Conservation (phyloP, 2,888 invertebrate genomes). For the Acanthosepion esculentum region DNA sequence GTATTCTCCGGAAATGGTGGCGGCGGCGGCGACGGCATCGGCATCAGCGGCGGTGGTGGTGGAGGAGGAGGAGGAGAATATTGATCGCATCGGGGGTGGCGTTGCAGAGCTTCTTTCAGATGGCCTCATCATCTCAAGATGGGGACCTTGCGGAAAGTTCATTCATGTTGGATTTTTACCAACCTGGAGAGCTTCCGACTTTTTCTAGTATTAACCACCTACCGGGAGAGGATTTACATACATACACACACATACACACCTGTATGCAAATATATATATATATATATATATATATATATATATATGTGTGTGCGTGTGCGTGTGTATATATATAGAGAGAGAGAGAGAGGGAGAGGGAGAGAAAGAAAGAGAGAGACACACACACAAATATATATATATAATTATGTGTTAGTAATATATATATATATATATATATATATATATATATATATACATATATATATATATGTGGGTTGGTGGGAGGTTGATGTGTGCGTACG, state of each 20-base stretch:
- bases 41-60: no score
- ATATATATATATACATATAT: no score
- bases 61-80: neutral
- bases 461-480: no score
- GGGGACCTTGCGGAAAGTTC: neutral
- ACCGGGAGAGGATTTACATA: neutral
- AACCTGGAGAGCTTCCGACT: neutral
- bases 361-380: no score
- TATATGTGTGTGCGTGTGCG: neutral
- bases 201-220: neutral
- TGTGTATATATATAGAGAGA: neutral
- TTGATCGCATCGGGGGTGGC: neutral
- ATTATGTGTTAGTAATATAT: no score
- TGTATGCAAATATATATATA: neutral
- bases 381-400: no score
- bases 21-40: neutral
- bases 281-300: neutral
- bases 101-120: neutral
- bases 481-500: no score
- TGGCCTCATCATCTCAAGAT: neutral
- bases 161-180: slow-evolving; percentile 2
- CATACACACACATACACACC: neutral
- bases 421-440: no score
- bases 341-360: no score
- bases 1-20: neutral